Evolutionary conservation across 2,797 vertebrate species (phyloP).

Genomic region (Carcharodon carcharias): DNA sequence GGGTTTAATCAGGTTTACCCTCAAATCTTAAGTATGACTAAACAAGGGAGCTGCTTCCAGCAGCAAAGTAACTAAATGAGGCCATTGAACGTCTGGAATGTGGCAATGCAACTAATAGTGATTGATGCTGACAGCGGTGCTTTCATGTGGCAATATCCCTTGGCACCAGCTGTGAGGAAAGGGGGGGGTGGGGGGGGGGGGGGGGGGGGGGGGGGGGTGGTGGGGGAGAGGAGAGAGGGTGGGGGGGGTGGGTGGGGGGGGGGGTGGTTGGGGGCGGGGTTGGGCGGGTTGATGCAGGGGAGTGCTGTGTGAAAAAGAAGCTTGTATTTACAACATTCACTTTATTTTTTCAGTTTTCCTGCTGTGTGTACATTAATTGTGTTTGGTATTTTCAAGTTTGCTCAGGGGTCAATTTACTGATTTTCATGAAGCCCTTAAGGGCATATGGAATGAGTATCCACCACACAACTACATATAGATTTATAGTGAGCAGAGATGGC

Average conservation of each 20-base stretch:
- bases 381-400: conserved; percentile 49
- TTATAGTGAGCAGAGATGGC: conserved; percentile 42
- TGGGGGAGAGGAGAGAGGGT: too few relatives aligned
- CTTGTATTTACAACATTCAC: conserved; percentile 52
- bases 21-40: not conserved
- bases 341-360: conserved; percentile 56
- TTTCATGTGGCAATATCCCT: conserved; percentile 52
- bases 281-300: not conserved
- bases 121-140: conserved; percentile 53
- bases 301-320: conserved; percentile 42
- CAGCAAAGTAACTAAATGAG: conserved; percentile 45
- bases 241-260: not conserved
- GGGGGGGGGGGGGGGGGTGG: not conserved
- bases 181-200: too few relatives aligned
- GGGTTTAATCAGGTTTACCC: too few relatives aligned
- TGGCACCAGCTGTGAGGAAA: conserved; percentile 50
- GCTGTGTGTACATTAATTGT: conserved; percentile 49
- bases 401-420: conserved; percentile 47
- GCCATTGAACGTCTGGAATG: conserved; percentile 53
- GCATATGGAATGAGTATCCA: conserved; percentile 49
- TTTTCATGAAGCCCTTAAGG: conserved; percentile 47
- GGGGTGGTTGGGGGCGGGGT: too few relatives aligned
- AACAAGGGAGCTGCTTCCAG: conserved; percentile 13
- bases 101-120: conserved; percentile 48
- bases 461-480: conserved; percentile 40